Conservation (phyloP, 2,888 invertebrate species). For the Antheraea assamensis region DNA sequence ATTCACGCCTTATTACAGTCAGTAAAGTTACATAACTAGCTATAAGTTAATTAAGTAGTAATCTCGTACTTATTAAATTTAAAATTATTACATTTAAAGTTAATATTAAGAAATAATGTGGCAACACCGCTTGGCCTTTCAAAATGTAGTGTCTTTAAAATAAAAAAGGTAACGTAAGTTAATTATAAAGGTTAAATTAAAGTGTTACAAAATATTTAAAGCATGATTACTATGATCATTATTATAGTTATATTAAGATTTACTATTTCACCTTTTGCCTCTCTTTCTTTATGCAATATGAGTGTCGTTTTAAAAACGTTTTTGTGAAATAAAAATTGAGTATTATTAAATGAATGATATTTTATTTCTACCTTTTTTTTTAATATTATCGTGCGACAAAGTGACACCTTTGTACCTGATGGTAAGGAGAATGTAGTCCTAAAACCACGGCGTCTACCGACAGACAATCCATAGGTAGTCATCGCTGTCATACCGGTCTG, state of each 20-base stretch:
- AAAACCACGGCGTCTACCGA: too few relatives aligned
- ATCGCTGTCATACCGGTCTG: too few relatives aligned
- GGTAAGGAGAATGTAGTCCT: too few relatives aligned
- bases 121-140: constrained; percentile 83
- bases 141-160: constrained; percentile 73
- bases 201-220: constrained; percentile 42
- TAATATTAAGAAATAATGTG: constrained; percentile 58
- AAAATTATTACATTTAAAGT: constrained; percentile 34
- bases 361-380: constrained; percentile 33
- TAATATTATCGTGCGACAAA: not conserved
- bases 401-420: too few relatives aligned
- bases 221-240: constrained; percentile 60
- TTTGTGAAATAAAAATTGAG: constrained; percentile 77
- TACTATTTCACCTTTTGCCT: constrained; percentile 74
- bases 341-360: constrained; percentile 60
- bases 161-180: constrained; percentile 48
- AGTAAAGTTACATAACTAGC: constrained; percentile 45
- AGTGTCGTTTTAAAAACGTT: constrained; percentile 80
- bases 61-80: constrained; percentile 54
- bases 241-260: constrained; percentile 43
- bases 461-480: too few relatives aligned
- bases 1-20: constrained; percentile 27
- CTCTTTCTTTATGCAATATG: constrained; percentile 75
- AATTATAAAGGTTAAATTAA: constrained; percentile 43
- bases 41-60: constrained; percentile 46